Percentiles rank a stretch among this genome's conserved stretches.
These are phyloP conservation scores for Tapera naevia DNA, from an alignment of 2,797 vertebrate species.

Conservation along the genomic window DNA sequence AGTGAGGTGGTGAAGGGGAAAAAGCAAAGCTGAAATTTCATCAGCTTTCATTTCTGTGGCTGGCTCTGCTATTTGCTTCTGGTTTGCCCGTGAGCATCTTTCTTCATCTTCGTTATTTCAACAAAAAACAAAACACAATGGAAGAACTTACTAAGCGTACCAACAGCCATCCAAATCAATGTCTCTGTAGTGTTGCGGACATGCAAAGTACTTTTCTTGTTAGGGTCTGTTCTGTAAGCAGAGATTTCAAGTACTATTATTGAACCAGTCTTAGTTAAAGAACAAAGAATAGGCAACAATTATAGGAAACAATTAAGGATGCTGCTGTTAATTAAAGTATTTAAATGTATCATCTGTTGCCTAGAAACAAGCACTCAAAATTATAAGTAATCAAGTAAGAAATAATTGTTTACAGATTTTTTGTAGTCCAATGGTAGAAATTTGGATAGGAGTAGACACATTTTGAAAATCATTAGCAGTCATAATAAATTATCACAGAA, in stretches of 20 bases:
- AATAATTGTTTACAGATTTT: background rate
- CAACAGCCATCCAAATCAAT: background rate
- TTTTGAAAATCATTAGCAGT: slow-evolving; percentile 31
- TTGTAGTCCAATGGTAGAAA: background rate
- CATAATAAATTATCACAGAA: slow-evolving; percentile 17
- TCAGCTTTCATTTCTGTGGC: background rate
- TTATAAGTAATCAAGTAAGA: slow-evolving; percentile 15
- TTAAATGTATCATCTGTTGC: slow-evolving; percentile 12
- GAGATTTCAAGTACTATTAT: slow-evolving; percentile 32
- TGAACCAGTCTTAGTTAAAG: slow-evolving; percentile 29
- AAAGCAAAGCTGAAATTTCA: background rate
- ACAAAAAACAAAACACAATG: background rate
- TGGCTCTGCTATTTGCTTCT: background rate
- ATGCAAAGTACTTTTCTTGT: background rate
- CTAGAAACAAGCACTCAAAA: slow-evolving; percentile 55
- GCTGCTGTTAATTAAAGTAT: slow-evolving; percentile 46
- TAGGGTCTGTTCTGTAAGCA: background rate
- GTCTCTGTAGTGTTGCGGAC: background rate
- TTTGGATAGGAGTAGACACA: background rate
- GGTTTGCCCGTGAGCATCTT: background rate
- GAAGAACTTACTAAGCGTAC: background rate
- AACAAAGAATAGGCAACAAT: slow-evolving; percentile 19
- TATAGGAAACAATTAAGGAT: slow-evolving; percentile 52
- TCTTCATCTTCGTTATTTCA: background rate
- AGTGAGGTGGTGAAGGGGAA: background rate